These are phyloP conservation scores for Lycaon pictus DNA, from an alignment of 2,113 vertebrate genomes.

Conservation along the genomic window DNA sequence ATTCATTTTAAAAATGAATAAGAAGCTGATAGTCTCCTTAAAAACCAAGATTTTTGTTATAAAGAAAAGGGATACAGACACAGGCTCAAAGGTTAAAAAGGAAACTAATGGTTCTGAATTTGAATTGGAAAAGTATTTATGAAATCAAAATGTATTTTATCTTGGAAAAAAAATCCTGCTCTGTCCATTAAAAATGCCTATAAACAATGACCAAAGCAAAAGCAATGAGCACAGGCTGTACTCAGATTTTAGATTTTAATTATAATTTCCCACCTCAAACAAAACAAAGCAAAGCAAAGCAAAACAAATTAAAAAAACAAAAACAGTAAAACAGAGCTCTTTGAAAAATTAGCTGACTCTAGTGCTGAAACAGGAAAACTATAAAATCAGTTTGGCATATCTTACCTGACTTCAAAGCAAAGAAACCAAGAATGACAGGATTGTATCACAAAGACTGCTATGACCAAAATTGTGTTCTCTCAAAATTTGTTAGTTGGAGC, in stretches of 20 bases:
- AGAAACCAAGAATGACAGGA: neutral
- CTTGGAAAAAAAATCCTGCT: neutral
- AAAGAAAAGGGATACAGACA: neutral
- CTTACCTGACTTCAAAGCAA: neutral
- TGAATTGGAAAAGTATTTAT: slow-evolving; percentile 19
- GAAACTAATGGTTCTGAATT: neutral
- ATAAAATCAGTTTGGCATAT: neutral
- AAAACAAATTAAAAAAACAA: neutral
- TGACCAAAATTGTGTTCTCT: neutral
- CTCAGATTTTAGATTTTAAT: neutral
- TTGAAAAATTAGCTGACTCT: neutral
- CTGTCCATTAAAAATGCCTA: neutral
- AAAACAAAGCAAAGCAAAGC: neutral
- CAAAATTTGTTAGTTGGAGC: neutral
- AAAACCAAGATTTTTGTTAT: neutral
- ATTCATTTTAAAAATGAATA: neutral
- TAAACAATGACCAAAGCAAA: neutral
- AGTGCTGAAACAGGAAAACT: neutral
- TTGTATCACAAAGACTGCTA: neutral
- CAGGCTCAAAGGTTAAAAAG: neutral
- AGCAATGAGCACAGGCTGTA: neutral
- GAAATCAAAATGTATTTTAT: neutral
- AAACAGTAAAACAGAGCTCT: neutral
- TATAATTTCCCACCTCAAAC: neutral
- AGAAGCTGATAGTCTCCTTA: neutral